Conservation (phyloP, 2,888 invertebrate genomes). For the Drosophila ezoana region DNA sequence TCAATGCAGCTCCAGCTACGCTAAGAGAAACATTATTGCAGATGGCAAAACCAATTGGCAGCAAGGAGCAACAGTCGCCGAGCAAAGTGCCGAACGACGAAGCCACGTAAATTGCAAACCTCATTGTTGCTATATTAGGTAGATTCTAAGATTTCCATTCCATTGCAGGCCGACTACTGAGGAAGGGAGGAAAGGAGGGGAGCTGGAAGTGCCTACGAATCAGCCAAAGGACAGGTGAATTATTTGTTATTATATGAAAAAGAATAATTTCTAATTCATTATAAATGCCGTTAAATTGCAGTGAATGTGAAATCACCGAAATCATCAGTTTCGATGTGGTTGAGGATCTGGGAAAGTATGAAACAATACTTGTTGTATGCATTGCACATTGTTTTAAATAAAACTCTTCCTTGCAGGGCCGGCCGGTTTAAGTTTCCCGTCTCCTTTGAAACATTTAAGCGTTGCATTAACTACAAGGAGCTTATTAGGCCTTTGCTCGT, state of each 20-base stretch:
- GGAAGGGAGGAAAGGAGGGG: neutral
- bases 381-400: neutral
- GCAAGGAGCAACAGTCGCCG: neutral
- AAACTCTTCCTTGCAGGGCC: conserved; percentile 4
- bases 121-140: rapidly evolving
- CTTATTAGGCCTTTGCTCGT: conserved; percentile 23
- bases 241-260: neutral
- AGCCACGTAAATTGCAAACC: neutral
- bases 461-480: conserved; percentile 36
- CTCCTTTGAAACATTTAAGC: conserved; percentile 30
- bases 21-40: conserved; percentile 6
- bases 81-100: neutral
- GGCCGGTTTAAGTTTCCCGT: conserved; percentile 45
- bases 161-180: neutral
- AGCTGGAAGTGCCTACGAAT: neutral
- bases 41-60: conserved; percentile 6
- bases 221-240: neutral
- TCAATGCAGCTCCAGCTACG: conserved; percentile 31
- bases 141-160: neutral
- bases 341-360: conserved; percentile 28
- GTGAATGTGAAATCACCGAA: neutral
- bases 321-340: conserved; percentile 6
- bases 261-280: neutral
- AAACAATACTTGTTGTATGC: neutral
- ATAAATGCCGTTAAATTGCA: neutral